Evolutionary conservation across 2,888 invertebrate species (phyloP).

Genomic region (Mantis religiosa): DNA sequence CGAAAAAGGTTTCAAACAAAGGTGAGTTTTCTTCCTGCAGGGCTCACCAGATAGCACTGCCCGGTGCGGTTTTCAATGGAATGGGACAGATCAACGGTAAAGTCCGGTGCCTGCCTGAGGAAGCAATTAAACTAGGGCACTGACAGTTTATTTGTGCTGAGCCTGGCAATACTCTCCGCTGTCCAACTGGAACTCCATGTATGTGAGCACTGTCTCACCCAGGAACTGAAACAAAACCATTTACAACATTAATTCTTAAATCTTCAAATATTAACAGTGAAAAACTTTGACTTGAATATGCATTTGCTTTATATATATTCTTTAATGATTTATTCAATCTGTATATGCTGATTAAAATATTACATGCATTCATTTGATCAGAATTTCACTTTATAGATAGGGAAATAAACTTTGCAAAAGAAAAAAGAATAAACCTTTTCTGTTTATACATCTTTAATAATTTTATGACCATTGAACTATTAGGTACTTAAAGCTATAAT

Average conservation of each 20-base stretch:
- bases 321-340: too few relatives aligned
- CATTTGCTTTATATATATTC: too few relatives aligned
- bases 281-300: too few relatives aligned
- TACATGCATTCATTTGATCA: rapidly evolving
- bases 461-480: too few relatives aligned
- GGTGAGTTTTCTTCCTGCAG: slow-evolving; percentile 31
- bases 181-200: slow-evolving; percentile 98
- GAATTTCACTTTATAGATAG: too few relatives aligned
- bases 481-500: too few relatives aligned
- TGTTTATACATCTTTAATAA: too few relatives aligned
- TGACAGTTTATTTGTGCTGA: slow-evolving; percentile 86
- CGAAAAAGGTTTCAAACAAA: slow-evolving; percentile 23
- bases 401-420: too few relatives aligned
- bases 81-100: slow-evolving; percentile 7
- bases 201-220: slow-evolving; percentile 30
- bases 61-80: slow-evolving; percentile 25
- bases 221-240: slow-evolving; percentile 24
- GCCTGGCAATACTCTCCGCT: slow-evolving; percentile 98
- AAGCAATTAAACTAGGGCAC: slow-evolving; percentile 29
- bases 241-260: too few relatives aligned
- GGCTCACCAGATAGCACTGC: slow-evolving; percentile 31
- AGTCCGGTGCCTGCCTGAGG: slow-evolving; percentile 1
- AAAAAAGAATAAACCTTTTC: too few relatives aligned
- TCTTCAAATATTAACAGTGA: too few relatives aligned
- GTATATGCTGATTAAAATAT: too few relatives aligned